Percentiles rank a stretch among this genome's conserved stretches.
These are phyloP conservation scores for Chaetogeoica ovagalla DNA, from an alignment of 2,888 invertebrate species.

Conservation along the genomic window DNA sequence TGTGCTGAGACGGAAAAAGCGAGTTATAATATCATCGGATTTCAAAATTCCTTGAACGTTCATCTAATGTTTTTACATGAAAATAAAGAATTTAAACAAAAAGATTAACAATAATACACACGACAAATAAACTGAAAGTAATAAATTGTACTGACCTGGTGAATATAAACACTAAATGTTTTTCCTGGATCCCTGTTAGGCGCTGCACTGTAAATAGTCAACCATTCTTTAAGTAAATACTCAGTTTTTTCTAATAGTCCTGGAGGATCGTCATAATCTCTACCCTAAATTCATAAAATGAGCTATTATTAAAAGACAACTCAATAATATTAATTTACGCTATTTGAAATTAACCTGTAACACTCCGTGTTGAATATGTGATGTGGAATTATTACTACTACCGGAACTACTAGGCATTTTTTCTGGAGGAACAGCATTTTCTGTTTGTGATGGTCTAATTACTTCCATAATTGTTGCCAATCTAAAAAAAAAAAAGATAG, in stretches of 20 bases:
- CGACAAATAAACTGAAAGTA: not conserved
- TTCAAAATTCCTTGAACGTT: conserved; percentile 93
- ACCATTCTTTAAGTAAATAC: conserved; percentile 92
- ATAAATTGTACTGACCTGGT: conserved; percentile 63
- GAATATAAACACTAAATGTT: conserved; percentile 91
- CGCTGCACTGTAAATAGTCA: conserved; percentile 78
- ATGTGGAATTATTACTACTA: conserved; percentile 64
- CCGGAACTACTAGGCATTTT: conserved; percentile 34
- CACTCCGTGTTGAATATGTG: conserved; percentile 92
- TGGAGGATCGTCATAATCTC: conserved; percentile 90
- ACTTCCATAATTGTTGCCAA: conserved; percentile 80
- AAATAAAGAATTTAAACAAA: conserved; percentile 52
- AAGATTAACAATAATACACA: not conserved
- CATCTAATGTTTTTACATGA: conserved; percentile 67
- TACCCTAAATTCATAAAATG: conserved; percentile 64
- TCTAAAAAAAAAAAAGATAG: not conserved
- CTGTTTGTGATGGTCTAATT: conserved; percentile 46
- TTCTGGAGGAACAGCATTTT: conserved; percentile 39
- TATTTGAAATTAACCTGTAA: conserved; percentile 66
- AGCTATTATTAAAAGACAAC: not conserved
- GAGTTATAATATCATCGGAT: conserved; percentile 94
- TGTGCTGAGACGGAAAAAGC: conserved; percentile 95
- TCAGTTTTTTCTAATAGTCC: conserved; percentile 95
- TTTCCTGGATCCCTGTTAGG: conserved; percentile 83
- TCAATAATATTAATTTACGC: not conserved